phyloP scores from a whole-genome alignment of 2,888 invertebrate genomes.

The Aporophyla lueneburgensis region DNA sequence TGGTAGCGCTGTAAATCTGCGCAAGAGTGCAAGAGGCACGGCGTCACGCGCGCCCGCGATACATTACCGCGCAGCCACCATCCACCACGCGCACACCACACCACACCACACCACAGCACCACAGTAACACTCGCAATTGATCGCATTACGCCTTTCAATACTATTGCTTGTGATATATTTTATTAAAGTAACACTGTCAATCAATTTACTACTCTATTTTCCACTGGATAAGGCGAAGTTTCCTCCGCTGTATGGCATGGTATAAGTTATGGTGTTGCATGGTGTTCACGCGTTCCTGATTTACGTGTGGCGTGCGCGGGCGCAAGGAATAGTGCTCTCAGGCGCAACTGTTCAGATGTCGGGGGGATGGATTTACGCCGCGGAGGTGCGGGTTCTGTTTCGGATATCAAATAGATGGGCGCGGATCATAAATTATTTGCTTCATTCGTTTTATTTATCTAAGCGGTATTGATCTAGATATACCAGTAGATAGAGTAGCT shows the following conservation, averaged over 20 bases:
- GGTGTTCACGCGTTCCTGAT: constrained; percentile 73
- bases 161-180: constrained; percentile 59
- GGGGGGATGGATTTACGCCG: constrained; percentile 59
- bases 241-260: constrained; percentile 11
- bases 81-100: constrained; percentile 15
- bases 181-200: constrained; percentile 10
- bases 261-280: constrained; percentile 63
- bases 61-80: constrained; percentile 42
- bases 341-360: constrained; percentile 66
- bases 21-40: constrained; percentile 34
- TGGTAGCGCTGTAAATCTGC: constrained; percentile 44
- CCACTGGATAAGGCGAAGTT: constrained; percentile 12
- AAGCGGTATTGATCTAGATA: constrained; percentile 9
- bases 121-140: constrained; percentile 46
- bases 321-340: constrained; percentile 70
- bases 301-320: constrained; percentile 69
- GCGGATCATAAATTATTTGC: constrained; percentile 42
- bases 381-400: constrained; percentile 44
- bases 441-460: constrained; percentile 48
- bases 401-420: constrained; percentile 53
- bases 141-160: constrained; percentile 69
- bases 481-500: background rate
- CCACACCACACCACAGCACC: constrained; percentile 31
- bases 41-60: constrained; percentile 38
- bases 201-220: constrained; percentile 32